Evolutionary conservation across 37 sponge, comb jelly and placozoan species (phyloP).

Genomic region (Ephydatia muelleri): DNA sequence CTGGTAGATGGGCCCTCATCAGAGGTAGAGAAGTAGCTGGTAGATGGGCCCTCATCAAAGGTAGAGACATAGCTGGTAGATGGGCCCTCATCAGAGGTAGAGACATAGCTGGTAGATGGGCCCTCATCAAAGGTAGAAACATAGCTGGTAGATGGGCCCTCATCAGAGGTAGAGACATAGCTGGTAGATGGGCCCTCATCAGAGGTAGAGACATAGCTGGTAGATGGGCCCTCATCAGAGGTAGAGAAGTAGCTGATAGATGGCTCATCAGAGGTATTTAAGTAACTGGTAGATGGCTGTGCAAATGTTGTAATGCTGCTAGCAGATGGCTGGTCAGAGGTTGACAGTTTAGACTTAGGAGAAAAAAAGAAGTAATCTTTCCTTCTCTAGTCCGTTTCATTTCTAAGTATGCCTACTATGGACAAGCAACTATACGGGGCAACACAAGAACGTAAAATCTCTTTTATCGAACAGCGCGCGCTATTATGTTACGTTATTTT

Average conservation of each 20-base stretch:
- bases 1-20: no score
- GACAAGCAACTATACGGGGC: not conserved
- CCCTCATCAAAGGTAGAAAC: no score
- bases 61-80: no score
- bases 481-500: not conserved
- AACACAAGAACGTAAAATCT: not conserved
- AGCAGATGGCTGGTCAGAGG: not conserved
- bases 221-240: no score
- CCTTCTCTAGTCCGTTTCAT: not conserved
- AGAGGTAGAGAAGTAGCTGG: no score
- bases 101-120: no score
- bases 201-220: no score
- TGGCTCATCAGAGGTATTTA: not conserved
- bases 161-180: no score
- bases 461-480: not conserved
- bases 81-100: no score
- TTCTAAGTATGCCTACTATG: not conserved
- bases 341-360: not conserved
- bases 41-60: not conserved
- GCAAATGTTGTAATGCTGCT: not conserved
- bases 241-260: no score
- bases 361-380: not conserved
- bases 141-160: no score
- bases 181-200: no score
- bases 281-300: slow-evolving; percentile 1